Evolutionary conservation across 2,888 invertebrate species (phyloP), one percentile per base, ranked within the genome.

Genomic region (Chromoteleia sp.): DNA sequence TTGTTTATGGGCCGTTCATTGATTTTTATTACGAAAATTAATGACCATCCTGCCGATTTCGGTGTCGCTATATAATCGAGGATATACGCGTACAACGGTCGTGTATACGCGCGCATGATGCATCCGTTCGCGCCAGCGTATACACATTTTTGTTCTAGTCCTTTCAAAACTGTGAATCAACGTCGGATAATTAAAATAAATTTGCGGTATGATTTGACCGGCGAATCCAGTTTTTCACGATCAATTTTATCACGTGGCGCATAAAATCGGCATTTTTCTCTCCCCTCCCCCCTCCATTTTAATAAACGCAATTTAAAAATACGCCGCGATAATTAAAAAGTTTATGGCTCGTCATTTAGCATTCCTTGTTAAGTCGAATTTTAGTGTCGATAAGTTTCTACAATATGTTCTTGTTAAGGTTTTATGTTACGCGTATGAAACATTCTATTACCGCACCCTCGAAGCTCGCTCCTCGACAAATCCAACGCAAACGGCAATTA

Each of bases 11-110:
- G 82, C 79, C 79, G 82, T 82, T 82, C 82, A 91, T 91, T 91
- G 91, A 91, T 91, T 91, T 91, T 91, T 91, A 91, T 91, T 89
- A 86, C 86, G 86, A 85, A 89, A 91, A 91, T 91, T 91, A 91
- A 91, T 91, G 91, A 90, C 89, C 88, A 86, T 86, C 84, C 87
- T 86, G 87, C 88, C 87, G 90, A 90, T 91, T 91, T 90, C 86
- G 86, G 86, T 86, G 86, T 87, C 79, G 79, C 68, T 76, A 83
- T 88, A 87, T 87, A 88, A 88, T 87, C 86, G 87, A 77, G 85
- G 83, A 85, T 85, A 84, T 82, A 85, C 79, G 75, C 56, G 56
- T 65, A 74, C 74, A 70, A 68, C 63, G 52, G 50, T 33, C 68
- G 48, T 50, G 78, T 56, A n/a, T n/a, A 56, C 17, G 33, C 21